Evolutionary conservation across 2,113 vertebrate species (phyloP).

Genomic region (Natator depressus): DNA sequence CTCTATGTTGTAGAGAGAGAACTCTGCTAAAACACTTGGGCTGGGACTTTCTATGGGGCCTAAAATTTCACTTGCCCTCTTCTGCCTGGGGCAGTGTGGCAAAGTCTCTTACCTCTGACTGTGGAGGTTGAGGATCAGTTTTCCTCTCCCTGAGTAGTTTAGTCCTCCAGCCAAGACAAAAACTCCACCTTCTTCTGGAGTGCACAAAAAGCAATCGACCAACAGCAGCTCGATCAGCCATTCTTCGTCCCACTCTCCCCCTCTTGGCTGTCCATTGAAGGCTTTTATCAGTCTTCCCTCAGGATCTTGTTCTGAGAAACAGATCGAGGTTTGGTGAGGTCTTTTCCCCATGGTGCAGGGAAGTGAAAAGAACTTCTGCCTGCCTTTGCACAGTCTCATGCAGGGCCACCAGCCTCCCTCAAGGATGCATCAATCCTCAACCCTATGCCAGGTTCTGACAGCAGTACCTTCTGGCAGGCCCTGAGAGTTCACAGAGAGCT

Average conservation of each 20-base stretch:
- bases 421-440: fast-evolving
- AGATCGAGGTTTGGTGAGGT: fast-evolving
- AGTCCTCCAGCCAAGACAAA: fast-evolving
- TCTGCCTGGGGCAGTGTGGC: fast-evolving
- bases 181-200: background rate
- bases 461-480: background rate
- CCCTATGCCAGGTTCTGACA: background rate
- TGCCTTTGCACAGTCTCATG: background rate
- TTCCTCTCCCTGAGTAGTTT: background rate
- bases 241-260: background rate
- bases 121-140: background rate
- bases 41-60: background rate
- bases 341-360: background rate
- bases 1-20: background rate
- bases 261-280: background rate
- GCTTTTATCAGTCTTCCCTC: background rate
- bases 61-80: background rate
- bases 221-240: background rate
- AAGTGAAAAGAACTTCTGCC: background rate
- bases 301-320: background rate
- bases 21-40: background rate
- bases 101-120: background rate
- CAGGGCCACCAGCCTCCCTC: background rate
- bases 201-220: background rate
- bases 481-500: background rate